Conservation (phyloP, 2,888 invertebrate genomes). For the Globia sparganii region DNA sequence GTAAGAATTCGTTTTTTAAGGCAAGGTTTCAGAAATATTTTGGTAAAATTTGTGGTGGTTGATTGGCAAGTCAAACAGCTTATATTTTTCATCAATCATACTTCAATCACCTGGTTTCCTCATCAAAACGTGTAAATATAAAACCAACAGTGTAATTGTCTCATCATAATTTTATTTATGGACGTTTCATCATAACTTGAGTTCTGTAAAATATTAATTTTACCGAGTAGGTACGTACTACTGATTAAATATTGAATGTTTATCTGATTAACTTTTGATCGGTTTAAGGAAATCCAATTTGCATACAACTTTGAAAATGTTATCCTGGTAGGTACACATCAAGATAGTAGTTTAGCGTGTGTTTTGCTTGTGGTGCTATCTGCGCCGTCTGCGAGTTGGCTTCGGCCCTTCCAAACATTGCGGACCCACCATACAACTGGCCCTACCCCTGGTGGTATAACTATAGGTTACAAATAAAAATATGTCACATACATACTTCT, state of each 20-base stretch:
- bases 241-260: no score
- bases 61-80: not conserved
- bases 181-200: no score
- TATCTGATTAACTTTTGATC: no score
- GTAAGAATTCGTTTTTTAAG: not conserved
- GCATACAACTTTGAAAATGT: constrained; percentile 11
- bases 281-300: constrained; percentile 19
- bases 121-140: not conserved
- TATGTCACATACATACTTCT: no score
- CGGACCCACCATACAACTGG: no score
- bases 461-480: no score
- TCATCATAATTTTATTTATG: not conserved
- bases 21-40: not conserved
- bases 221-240: no score
- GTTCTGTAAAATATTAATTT: no score
- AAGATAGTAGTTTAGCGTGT: not conserved
- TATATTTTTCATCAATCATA: not conserved
- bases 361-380: constrained; percentile 10
- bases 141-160: not conserved
- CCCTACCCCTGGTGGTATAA: no score
- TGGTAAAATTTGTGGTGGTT: not conserved
- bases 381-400: no score
- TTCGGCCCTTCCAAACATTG: no score
- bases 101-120: not conserved
- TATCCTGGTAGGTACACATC: not conserved